A percentile compares a stretch with the other conserved stretches of the same genome.
phyloP scores from a whole-genome alignment of 2,888 invertebrate genomes.

The Pseudolycoriella hygida region DNA sequence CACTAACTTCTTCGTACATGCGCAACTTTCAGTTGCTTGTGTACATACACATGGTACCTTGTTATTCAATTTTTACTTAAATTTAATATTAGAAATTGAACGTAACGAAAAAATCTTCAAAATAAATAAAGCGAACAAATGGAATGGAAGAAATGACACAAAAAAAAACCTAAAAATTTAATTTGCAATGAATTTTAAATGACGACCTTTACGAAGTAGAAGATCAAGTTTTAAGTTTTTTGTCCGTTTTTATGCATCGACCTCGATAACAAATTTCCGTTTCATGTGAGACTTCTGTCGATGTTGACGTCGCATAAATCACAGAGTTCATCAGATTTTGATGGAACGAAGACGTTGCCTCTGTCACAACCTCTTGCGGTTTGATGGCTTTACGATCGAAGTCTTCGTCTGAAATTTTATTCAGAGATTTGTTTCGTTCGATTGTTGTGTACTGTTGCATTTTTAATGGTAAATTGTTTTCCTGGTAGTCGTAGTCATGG shows the following conservation, averaged over 20 bases:
- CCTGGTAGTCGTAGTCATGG: constrained; percentile 16
- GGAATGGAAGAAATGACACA: too few relatives aligned
- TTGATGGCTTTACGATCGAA: neutral
- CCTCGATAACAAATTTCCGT: constrained; percentile 80
- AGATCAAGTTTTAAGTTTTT: constrained; percentile 3
- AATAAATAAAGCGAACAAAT: too few relatives aligned
- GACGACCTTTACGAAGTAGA: too few relatives aligned
- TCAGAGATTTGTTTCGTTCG: constrained; percentile 1
- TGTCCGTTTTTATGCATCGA: constrained; percentile 51
- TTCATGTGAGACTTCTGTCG: constrained; percentile 67
- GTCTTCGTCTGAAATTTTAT: neutral
- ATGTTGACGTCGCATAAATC: constrained; percentile 48
- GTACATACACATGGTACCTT: too few relatives aligned
- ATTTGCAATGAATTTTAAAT: too few relatives aligned
- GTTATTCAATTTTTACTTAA: too few relatives aligned
- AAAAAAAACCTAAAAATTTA: too few relatives aligned
- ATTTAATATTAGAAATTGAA: too few relatives aligned
- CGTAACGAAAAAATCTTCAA: too few relatives aligned
- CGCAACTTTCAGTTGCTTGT: too few relatives aligned
- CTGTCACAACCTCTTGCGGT: constrained; percentile 9
- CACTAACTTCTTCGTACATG: too few relatives aligned
- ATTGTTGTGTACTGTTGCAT: constrained; percentile 6
- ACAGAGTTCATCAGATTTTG: constrained; percentile 27
- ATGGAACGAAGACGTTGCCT: constrained; percentile 18
- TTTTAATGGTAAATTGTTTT: neutral